Conservation (phyloP, 37 sponge, comb jelly and placozoan genomes). For the Aphrocallistes beatrix region DNA sequence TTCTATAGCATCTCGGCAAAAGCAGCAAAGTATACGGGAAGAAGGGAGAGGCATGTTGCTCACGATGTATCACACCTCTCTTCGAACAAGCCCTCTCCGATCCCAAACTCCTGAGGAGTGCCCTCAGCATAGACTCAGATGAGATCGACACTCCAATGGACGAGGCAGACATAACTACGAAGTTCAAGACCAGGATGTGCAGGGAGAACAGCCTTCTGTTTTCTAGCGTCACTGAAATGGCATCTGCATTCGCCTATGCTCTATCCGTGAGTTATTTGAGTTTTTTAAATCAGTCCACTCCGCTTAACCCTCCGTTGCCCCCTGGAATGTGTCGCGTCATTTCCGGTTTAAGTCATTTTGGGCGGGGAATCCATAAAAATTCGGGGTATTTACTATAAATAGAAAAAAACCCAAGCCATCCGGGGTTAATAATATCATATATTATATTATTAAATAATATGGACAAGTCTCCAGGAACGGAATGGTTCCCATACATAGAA, state of each 20-base stretch:
- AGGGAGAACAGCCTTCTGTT: constrained; percentile 8
- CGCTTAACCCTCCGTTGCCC: no score
- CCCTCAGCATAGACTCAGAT: background rate
- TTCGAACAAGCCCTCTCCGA: background rate
- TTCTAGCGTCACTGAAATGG: background rate
- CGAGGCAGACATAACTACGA: background rate
- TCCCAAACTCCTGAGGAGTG: background rate
- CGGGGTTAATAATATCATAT: no score
- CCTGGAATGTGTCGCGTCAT: no score
- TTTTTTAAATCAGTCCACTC: no score
- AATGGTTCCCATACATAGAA: no score
- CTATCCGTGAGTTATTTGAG: background rate
- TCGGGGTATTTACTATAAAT: no score
- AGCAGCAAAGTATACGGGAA: background rate
- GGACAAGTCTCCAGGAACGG: no score
- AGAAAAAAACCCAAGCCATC: no score
- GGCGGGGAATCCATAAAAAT: no score
- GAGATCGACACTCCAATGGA: background rate
- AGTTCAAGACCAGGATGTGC: background rate
- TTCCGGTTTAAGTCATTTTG: no score
- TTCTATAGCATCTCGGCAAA: background rate
- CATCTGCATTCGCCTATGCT: constrained; percentile 2
- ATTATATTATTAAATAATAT: no score
- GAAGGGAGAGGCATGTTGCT: background rate
- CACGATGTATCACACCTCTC: background rate